Evolutionary conservation across 1,140 invertebrate species (phyloP).

Genomic region (Colletes gigas): DNA sequence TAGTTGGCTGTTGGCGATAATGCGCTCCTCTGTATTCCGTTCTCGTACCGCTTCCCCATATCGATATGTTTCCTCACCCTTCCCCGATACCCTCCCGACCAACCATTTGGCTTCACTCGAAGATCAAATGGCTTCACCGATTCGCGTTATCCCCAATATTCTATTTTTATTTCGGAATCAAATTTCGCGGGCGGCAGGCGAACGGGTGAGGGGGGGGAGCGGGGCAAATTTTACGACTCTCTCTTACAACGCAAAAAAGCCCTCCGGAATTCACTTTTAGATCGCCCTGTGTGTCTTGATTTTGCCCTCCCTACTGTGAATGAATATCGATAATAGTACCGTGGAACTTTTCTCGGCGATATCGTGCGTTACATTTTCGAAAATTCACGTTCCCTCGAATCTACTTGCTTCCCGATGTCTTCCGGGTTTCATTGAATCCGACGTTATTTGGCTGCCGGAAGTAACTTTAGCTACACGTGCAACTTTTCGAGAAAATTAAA

Average conservation of each 20-base stretch:
- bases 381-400: not conserved
- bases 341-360: not conserved
- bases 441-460: no score
- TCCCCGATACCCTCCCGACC: slow-evolving; percentile 50
- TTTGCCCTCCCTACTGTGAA: not conserved
- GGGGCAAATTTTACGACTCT: slow-evolving; percentile 51
- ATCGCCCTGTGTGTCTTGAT: slow-evolving; percentile 22
- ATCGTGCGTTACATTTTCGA: not conserved
- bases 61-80: slow-evolving; percentile 77
- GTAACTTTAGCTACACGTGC: no score
- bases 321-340: slow-evolving; percentile 24
- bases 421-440: not conserved
- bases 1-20: slow-evolving; percentile 75
- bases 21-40: slow-evolving; percentile 78
- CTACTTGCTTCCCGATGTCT: not conserved
- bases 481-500: no score
- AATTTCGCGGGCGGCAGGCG: slow-evolving; percentile 69
- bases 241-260: not conserved
- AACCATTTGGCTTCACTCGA: slow-evolving; percentile 66
- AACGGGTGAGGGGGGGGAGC: slow-evolving; percentile 23
- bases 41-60: slow-evolving; percentile 78
- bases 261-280: slow-evolving; percentile 10
- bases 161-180: slow-evolving; percentile 81
- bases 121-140: slow-evolving; percentile 82
- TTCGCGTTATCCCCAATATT: slow-evolving; percentile 80